Percentiles rank a stretch among this genome's conserved stretches.
Conservation (phyloP, 2,797 vertebrate species). For the Crypturellus tataupa region DNA sequence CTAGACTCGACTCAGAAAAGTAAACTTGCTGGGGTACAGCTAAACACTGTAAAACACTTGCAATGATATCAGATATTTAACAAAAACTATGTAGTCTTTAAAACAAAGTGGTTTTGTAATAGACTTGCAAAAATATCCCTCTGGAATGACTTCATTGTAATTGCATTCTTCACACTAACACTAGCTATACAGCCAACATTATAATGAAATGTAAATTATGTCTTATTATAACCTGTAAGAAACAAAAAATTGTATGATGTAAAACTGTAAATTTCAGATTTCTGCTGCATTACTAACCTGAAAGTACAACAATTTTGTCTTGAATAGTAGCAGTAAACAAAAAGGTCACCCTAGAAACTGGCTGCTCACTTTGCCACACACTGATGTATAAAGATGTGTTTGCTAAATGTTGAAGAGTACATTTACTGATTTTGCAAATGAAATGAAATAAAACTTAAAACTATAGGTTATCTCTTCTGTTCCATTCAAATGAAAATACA, state of each 20-base stretch:
- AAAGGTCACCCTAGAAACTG: not conserved
- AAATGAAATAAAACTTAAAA: not conserved
- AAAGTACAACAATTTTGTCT: not conserved
- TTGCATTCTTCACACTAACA: not conserved
- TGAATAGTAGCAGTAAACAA: not conserved
- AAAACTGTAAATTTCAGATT: not conserved
- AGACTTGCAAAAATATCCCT: too few relatives aligned
- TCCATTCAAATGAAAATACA: not conserved
- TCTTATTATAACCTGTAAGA: not conserved
- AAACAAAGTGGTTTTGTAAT: not conserved
- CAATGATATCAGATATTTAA: too few relatives aligned
- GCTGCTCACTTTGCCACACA: not conserved
- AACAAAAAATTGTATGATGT: not conserved
- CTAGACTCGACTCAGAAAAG: not conserved
- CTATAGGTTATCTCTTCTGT: not conserved
- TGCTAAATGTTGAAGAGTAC: not conserved
- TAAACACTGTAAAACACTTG: too few relatives aligned
- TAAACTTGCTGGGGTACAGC: not conserved
- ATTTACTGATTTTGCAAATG: not conserved
- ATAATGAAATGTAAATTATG: not conserved
- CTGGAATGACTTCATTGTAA: not conserved
- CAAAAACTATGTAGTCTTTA: too few relatives aligned
- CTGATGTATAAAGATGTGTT: too few relatives aligned
- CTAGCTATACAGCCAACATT: too few relatives aligned
- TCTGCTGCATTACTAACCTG: not conserved